Evolutionary conservation across 2,113 vertebrate genomes (phyloP).

Genomic region (Ochotona princeps): DNA sequence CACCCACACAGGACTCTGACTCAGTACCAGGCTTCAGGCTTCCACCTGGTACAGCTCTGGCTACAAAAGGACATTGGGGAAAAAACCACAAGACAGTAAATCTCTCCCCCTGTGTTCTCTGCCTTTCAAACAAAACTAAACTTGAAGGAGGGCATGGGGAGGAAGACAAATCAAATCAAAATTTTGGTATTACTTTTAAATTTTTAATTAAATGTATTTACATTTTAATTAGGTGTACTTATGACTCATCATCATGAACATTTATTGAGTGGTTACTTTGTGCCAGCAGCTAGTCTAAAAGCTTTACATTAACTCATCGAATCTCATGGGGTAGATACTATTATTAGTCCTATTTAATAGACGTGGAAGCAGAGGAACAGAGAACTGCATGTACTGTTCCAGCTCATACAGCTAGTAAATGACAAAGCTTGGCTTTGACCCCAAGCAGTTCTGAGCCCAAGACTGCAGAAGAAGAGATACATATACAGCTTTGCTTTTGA

Average conservation of each 20-base stretch:
- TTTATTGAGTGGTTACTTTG: neutral
- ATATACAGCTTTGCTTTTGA: too few species aligned
- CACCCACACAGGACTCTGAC: too few species aligned
- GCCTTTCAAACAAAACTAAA: too few species aligned
- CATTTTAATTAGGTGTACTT: constrained; percentile 11
- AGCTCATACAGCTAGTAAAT: neutral
- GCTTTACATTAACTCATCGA: constrained; percentile 9
- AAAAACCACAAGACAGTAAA: too few species aligned
- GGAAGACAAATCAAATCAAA: too few species aligned
- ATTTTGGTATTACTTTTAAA: neutral
- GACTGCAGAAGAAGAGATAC: neutral
- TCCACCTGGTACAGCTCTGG: too few species aligned
- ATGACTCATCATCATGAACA: neutral
- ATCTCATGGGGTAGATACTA: neutral
- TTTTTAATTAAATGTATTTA: neutral
- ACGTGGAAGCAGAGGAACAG: neutral
- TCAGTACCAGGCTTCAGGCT: too few species aligned
- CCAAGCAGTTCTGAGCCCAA: neutral
- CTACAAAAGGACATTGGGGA: too few species aligned
- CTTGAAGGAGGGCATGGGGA: too few species aligned
- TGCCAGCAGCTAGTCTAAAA: neutral
- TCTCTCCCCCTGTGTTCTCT: too few species aligned
- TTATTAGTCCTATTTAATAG: neutral
- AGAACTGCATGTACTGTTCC: neutral
- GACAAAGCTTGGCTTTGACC: constrained; percentile 11